Base-by-base conservation (phyloP, 2,888 invertebrate genomes). In the Chaitophorus viminalis region DNA sequence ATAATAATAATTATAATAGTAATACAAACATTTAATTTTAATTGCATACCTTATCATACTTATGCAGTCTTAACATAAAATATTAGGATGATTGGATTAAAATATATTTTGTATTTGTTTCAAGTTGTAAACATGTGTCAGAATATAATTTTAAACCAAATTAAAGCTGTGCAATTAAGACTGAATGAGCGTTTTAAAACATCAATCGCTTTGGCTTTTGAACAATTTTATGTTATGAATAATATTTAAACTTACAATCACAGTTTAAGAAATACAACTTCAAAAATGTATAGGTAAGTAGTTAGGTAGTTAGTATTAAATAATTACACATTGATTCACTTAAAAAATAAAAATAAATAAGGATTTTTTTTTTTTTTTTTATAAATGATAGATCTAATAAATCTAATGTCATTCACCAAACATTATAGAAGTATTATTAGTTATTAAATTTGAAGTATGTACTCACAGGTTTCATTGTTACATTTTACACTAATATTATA, bases 11-110 rank as follows among this genome's bases (percentile, higher is more conserved):
- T n/a, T n/a, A n/a, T 85, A 85, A 52, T 85, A 77, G 52, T 77
- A 85, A 46, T 39, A 75, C 11, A 83, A 60, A 60, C 3, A 39
- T 77, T 17, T 21, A 46, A 31, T 68, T 70, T 76, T 33, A 76
- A 77, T 85, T 85, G 68, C 76, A 85, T 77, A 68, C 46, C 76
- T 85, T 77, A 77, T 76, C 4, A 33, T 85, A 77, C 77, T 85
- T 76, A 85, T 77, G 76, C 84, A 85, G 76, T 77, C 76, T 85
- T 77, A 76, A 68, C 68, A 76, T 46, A 85, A 60, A 33, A 82
- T 76, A 85, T 85, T 84, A 84, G 76, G 76, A 77, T 76, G 18
- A 33, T 77, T 18, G 46, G 31, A 21, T 82, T 68, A 29, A 33
- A 75, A 77, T 31, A 46, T 76, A 65, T 31, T 74, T 82, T 70